Evolutionary conservation across 2,797 vertebrate genomes (phyloP).

Genomic region (Pitangus sulphuratus): DNA sequence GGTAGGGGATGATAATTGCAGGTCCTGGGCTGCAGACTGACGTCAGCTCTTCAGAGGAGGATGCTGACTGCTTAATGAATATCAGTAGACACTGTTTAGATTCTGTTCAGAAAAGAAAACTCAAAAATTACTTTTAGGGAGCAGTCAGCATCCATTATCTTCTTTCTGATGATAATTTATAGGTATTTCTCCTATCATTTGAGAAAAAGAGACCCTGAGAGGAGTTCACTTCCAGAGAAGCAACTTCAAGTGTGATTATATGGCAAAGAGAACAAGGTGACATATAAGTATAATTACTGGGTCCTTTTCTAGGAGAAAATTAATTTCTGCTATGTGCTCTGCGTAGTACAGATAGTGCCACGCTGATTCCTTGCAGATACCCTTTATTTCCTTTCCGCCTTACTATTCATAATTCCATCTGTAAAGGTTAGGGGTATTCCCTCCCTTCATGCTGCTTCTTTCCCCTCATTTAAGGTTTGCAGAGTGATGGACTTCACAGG

Average conservation of each 20-base stretch:
- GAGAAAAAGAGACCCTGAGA: not conserved
- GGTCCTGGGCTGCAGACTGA: conserved; percentile 41
- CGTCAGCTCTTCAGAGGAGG: conserved; percentile 37
- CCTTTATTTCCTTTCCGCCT: not conserved
- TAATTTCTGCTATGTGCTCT: not conserved
- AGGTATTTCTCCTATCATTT: not conserved
- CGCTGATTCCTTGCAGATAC: not conserved
- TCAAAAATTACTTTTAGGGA: conserved; percentile 16
- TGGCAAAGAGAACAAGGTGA: conserved; percentile 18
- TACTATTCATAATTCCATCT: not conserved
- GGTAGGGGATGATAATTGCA: conserved; percentile 22
- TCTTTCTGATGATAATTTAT: conserved; percentile 23
- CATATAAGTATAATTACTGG: not conserved
- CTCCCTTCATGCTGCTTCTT: not conserved
- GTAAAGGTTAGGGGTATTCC: not conserved
- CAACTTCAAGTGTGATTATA: conserved; percentile 8
- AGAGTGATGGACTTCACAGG: not conserved
- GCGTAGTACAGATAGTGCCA: not conserved
- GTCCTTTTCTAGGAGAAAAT: conserved; percentile 1
- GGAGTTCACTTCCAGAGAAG: not conserved
- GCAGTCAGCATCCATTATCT: not conserved
- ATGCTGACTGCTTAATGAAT: conserved; percentile 61
- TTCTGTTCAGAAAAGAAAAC: not conserved
- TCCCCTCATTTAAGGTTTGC: not conserved
- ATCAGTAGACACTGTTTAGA: conserved; percentile 34